A percentile compares a stretch with the other conserved stretches of the same genome.
phyloP scores from a whole-genome alignment of 2,797 vertebrate genomes.

The Manis pentadactyla region DNA sequence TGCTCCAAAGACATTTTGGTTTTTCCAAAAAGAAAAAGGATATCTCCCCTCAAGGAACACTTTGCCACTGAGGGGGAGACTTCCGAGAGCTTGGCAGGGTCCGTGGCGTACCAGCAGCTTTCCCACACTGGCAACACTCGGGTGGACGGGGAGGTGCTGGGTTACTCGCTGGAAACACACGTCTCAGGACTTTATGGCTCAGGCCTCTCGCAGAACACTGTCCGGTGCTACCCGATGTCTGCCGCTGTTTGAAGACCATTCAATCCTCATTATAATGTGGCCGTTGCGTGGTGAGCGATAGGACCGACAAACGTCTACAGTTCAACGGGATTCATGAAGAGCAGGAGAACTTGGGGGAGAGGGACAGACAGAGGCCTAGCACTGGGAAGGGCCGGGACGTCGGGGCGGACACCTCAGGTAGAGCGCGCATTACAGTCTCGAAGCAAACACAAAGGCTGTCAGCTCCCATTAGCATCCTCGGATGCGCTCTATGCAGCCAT shows the following conservation, averaged over 20 bases:
- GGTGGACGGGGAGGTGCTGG: accelerated
- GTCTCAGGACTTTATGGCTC: accelerated
- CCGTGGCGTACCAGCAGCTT: not conserved
- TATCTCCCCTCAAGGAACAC: not conserved
- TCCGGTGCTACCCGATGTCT: slow-evolving; percentile 34
- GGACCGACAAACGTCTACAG: slow-evolving; percentile 75
- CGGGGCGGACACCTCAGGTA: not conserved
- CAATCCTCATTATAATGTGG: slow-evolving; percentile 84
- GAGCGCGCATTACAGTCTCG: not conserved
- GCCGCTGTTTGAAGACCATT: slow-evolving; percentile 53
- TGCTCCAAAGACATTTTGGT: not conserved
- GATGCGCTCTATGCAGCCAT: slow-evolving; percentile 53
- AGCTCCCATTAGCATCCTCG: slow-evolving; percentile 70
- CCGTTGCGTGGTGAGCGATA: slow-evolving; percentile 79
- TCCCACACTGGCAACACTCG: accelerated
- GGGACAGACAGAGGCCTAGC: not conserved
- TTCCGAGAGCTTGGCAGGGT: not conserved
- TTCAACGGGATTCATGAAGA: slow-evolving; percentile 75
- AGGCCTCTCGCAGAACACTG: not conserved
- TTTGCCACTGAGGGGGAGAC: not conserved
- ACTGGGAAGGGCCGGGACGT: not conserved
- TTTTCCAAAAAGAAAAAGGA: not conserved
- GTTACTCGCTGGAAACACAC: not conserved
- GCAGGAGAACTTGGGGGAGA: slow-evolving; percentile 63
- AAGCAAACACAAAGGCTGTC: slow-evolving; percentile 66